phyloP scores from a whole-genome alignment of 2,797 vertebrate species.

The Phalanger gymnotis region DNA sequence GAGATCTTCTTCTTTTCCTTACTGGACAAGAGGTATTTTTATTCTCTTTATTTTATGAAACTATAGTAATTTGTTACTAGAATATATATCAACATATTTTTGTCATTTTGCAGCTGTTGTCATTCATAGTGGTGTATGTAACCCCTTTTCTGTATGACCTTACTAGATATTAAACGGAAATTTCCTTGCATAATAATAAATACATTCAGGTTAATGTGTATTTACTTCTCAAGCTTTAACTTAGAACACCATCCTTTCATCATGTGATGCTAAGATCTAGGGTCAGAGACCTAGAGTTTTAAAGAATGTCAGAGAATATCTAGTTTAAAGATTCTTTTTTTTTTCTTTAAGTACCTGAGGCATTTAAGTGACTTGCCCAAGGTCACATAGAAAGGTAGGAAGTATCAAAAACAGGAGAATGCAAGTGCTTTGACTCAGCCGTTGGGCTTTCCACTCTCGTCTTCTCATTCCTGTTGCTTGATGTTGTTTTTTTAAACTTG shows the following conservation, averaged over 20 bases:
- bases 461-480: neutral
- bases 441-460: neutral
- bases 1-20: slow-evolving; percentile 94
- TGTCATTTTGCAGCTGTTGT: neutral
- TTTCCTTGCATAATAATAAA: neutral
- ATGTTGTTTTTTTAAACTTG: neutral
- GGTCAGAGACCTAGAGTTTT: neutral
- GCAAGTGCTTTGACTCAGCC: neutral
- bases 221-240: neutral
- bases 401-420: neutral
- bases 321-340: neutral
- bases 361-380: neutral
- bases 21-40: slow-evolving; percentile 95
- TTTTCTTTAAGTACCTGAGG: neutral
- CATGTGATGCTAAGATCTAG: neutral
- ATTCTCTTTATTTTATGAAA: neutral
- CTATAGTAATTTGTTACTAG: neutral
- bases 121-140: neutral
- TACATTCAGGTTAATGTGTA: neutral
- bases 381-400: neutral
- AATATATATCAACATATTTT: neutral
- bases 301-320: neutral
- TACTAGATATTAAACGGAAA: neutral
- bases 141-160: neutral
- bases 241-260: neutral